Conservation (phyloP, 2,888 invertebrate species). For the Philereme transversata region DNA sequence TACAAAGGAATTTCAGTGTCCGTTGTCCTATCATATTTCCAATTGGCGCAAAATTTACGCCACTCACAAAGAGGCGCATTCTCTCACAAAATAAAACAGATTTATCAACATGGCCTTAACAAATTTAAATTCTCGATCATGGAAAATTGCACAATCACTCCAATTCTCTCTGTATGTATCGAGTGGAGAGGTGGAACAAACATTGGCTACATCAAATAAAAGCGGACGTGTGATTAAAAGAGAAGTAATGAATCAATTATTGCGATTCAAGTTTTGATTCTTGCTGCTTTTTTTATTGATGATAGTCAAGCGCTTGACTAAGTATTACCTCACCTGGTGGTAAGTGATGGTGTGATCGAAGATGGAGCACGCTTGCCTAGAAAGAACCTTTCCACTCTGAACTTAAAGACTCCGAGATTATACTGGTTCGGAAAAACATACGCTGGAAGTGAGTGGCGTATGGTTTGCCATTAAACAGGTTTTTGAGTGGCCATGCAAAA, state of each 20-base stretch:
- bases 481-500: no score
- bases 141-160: constrained; percentile 63
- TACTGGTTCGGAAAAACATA: no score
- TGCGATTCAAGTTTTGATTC: no score
- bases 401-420: no score
- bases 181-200: constrained; percentile 55
- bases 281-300: no score
- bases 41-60: constrained; percentile 23
- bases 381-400: no score
- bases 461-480: no score
- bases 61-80: constrained; percentile 30
- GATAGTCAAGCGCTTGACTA: no score
- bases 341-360: no score
- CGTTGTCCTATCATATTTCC: constrained; percentile 13
- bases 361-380: no score
- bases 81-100: constrained; percentile 56
- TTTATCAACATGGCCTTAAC: constrained; percentile 59
- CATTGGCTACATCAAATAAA: constrained; percentile 53
- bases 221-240: constrained; percentile 39
- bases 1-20: neutral
- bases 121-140: constrained; percentile 68
- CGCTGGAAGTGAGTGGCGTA: no score
- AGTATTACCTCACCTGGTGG: no score
- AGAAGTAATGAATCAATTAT: constrained; percentile 14
- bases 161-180: constrained; percentile 54